Conservation (phyloP, 30 jellyfish, hydroid and myxozoan genomes). For the Clytia hemisphaerica region DNA sequence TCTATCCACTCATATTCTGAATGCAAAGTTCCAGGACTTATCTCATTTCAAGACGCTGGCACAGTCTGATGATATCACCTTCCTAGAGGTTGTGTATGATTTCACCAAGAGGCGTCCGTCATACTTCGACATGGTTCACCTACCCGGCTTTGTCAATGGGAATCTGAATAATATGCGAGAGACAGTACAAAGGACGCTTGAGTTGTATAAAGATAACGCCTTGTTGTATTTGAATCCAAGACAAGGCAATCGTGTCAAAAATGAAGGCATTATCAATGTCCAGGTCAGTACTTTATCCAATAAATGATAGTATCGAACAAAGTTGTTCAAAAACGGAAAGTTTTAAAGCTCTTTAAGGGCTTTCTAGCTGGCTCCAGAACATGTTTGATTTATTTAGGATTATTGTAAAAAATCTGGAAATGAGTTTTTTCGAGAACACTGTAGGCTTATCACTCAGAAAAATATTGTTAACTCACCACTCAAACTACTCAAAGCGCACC, state of each 20-base stretch:
- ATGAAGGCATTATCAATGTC: slow-evolving; percentile 38
- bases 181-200: slow-evolving; percentile 45
- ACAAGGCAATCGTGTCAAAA: not conserved
- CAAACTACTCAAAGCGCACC: too few relatives aligned
- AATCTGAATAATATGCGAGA: slow-evolving; percentile 55
- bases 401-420: too few relatives aligned
- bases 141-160: slow-evolving; percentile 60
- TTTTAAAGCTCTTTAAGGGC: slow-evolving; percentile 24
- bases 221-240: slow-evolving; percentile 60
- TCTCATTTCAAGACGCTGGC: slow-evolving; percentile 40
- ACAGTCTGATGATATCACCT: slow-evolving; percentile 39
- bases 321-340: slow-evolving; percentile 10
- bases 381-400: too few relatives aligned
- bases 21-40: slow-evolving; percentile 11
- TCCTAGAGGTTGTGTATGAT: slow-evolving; percentile 49
- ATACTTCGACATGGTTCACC: slow-evolving; percentile 66
- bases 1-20: slow-evolving; percentile 24
- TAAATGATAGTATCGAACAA: not conserved
- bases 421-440: too few relatives aligned
- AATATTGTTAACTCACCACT: too few relatives aligned
- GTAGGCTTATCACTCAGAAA: too few relatives aligned
- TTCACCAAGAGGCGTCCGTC: slow-evolving; percentile 62
- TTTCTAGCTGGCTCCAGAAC: too few relatives aligned
- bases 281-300: slow-evolving; percentile 22
- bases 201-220: slow-evolving; percentile 48